These are phyloP conservation scores for Silurus asotus DNA, from an alignment of 2,113 vertebrate genomes.

Conservation along the genomic window DNA sequence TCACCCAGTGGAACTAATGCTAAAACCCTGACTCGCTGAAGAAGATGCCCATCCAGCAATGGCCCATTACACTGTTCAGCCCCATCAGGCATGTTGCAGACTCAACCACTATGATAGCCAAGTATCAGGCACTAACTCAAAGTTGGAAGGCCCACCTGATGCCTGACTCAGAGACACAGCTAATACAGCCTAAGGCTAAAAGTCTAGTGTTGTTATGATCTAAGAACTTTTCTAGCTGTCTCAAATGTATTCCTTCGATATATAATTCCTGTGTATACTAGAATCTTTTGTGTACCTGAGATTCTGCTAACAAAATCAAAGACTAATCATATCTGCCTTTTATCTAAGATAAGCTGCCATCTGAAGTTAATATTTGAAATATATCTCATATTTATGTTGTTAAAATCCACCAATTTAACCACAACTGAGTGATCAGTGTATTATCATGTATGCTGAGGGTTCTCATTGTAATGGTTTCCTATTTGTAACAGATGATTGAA, in stretches of 20 bases:
- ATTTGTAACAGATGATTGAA: slow-evolving; percentile 60
- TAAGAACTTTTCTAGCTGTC: background rate
- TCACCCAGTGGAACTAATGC: slow-evolving; percentile 99
- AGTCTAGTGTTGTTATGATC: background rate
- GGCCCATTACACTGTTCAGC: slow-evolving; percentile 76
- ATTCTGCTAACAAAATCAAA: background rate
- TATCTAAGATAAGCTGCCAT: background rate
- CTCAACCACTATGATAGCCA: slow-evolving; percentile 43
- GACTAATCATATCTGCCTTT: background rate
- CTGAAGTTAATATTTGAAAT: slow-evolving; percentile 2
- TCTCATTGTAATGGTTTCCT: slow-evolving; percentile 74
- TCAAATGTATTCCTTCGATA: slow-evolving; percentile 3
- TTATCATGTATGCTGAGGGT: slow-evolving; percentile 57
- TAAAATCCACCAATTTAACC: slow-evolving; percentile 5
- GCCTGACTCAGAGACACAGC: slow-evolving; percentile 9
- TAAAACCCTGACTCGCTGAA: slow-evolving; percentile 80
- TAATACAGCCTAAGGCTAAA: slow-evolving; percentile 29
- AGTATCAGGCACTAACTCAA: slow-evolving; percentile 46
- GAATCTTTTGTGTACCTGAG: background rate
- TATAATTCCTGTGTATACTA: background rate
- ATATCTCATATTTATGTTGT: background rate
- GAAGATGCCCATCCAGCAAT: slow-evolving; percentile 72
- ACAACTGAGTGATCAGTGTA: background rate
- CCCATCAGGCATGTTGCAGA: slow-evolving; percentile 62
- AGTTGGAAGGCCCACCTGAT: slow-evolving; percentile 33